Conservation (phyloP, 2,888 invertebrate genomes). For the Ornithoptera priamus region DNA sequence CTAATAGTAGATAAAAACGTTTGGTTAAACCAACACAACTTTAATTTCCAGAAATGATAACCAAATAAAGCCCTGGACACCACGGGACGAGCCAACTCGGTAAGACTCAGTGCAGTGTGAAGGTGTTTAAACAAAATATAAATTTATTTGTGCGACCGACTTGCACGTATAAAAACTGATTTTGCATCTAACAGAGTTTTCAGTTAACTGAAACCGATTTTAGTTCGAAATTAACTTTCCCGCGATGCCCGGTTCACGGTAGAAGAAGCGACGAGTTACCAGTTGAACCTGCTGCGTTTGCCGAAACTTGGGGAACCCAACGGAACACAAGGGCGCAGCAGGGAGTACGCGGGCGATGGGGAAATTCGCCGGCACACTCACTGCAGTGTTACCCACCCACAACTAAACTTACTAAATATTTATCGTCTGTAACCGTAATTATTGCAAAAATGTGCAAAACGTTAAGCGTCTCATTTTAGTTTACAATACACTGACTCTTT, state of each 20-base stretch:
- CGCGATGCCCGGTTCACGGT: conserved; percentile 34
- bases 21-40: conserved; percentile 73
- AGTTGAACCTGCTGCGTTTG: conserved; percentile 17
- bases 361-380: conserved; percentile 55
- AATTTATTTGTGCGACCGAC: conserved; percentile 29
- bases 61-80: conserved; percentile 35
- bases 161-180: conserved; percentile 22
- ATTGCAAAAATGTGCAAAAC: conserved; percentile 79
- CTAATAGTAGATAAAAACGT: conserved; percentile 74
- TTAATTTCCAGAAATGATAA: conserved; percentile 37
- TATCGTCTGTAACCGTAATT: conserved; percentile 67
- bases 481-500: conserved; percentile 73
- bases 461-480: conserved; percentile 73
- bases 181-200: conserved; percentile 5
- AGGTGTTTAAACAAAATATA: conserved; percentile 23
- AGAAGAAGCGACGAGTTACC: conserved; percentile 34
- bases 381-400: conserved; percentile 40
- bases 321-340: conserved; percentile 31
- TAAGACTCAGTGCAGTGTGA: conserved; percentile 1
- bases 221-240: conserved; percentile 32
- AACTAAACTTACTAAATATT: conserved; percentile 68
- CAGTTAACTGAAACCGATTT: not conserved
- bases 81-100: conserved; percentile 35
- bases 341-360: conserved; percentile 55
- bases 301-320: conserved; percentile 15